Evolutionary conservation across 2,888 invertebrate species (phyloP), one percentile per base, ranked within the genome.

Genomic region (Tachina fera): DNA sequence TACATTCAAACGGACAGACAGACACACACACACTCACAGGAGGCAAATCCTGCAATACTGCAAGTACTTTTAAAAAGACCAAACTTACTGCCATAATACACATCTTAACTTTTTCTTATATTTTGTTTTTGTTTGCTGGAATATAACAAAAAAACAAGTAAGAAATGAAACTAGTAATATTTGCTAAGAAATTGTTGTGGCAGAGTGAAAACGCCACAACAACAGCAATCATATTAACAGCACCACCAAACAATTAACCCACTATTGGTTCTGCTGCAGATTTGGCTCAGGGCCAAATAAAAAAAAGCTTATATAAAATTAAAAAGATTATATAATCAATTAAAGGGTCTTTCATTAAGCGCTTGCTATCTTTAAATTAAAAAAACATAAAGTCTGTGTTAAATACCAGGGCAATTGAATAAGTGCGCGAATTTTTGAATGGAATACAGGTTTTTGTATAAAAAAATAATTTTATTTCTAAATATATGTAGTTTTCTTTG

Each of bases 151-250:
- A 49, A 41, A 31, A 31, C 5, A 31, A 31, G 5, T 5, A 31
- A 31, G 13, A 78, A 65, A 9, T 65, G n/a, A 63, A 71, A 79
- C 22, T 72, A 58, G 49, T 47, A 58, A 65, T 53, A 83, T 70
- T 82, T 82, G 75, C 61, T 19, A 75, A 70, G 65, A 76, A 77
- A 82, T 71, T 65, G 63, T 68, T 75, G 65, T 77, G 72, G 74
- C 41, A 77, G 61, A 81, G 58, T 65, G 61, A 72, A 81, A 85
- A 77, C 78, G 80, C 81, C 76, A 82, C 68, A 78, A 74, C 60
- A 77, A 74, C 60, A 77, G 67, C 77, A 84, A 77, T 67, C 78
- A 79, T 75, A 77, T 60, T 75, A 87, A 77, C 77, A 85, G 60
- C 72, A 74, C 11, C 65, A 63, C 16, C 56, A 58, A 43, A 31